Percentiles rank a stretch among this genome's conserved stretches.
phyloP scores from a whole-genome alignment of 1,140 invertebrate genomes.

The Pararge aegeria region DNA sequence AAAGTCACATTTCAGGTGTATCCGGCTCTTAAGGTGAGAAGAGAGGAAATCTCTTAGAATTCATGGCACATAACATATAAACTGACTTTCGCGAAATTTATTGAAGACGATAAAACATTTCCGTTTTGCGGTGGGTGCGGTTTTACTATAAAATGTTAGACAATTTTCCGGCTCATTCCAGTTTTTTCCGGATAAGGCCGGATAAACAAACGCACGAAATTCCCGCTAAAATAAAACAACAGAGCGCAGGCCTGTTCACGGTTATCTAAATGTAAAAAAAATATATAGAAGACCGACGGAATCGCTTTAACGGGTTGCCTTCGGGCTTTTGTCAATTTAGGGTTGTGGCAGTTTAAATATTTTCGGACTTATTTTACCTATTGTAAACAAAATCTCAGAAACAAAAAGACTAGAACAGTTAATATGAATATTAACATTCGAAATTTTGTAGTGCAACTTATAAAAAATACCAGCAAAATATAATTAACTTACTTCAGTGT shows the following conservation, averaged over 20 bases:
- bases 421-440: too few relatives aligned
- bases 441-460: too few relatives aligned
- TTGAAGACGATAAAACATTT: slow-evolving; percentile 38
- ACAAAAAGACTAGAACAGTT: too few relatives aligned
- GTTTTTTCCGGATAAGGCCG: slow-evolving; percentile 20
- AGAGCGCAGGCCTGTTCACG: slow-evolving; percentile 8
- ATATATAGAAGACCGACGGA: neutral
- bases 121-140: slow-evolving; percentile 27
- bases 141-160: slow-evolving; percentile 37
- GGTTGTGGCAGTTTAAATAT: too few relatives aligned
- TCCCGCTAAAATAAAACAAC: slow-evolving; percentile 19
- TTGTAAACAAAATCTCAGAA: too few relatives aligned
- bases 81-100: slow-evolving; percentile 34
- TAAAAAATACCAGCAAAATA: too few relatives aligned
- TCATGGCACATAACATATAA: slow-evolving; percentile 29
- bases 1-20: neutral
- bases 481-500: too few relatives aligned
- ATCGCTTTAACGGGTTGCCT: slow-evolving; percentile 2
- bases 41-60: slow-evolving; percentile 21
- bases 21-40: slow-evolving; percentile 6
- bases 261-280: slow-evolving; percentile 18
- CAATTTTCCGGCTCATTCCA: slow-evolving; percentile 28
- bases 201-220: slow-evolving; percentile 26
- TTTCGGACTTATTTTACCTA: too few relatives aligned
- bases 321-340: neutral